phyloP scores from a whole-genome alignment of 2,113 vertebrate species.

The Elephas maximus region DNA sequence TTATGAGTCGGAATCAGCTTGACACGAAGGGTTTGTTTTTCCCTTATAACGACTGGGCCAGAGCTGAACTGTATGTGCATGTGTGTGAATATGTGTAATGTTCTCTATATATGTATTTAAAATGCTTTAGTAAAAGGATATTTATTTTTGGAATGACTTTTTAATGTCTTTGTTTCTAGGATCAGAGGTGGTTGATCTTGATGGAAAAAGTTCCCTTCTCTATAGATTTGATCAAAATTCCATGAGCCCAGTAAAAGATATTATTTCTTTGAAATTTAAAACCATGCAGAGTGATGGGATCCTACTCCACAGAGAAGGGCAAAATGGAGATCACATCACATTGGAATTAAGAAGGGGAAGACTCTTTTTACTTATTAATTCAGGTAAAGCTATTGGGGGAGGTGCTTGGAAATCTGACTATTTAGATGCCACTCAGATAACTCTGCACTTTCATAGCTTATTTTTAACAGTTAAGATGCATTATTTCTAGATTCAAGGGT shows the following conservation, averaged over 20 bases:
- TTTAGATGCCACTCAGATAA: background rate
- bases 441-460: slow-evolving; percentile 2
- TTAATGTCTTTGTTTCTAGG: slow-evolving; percentile 88
- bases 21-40: background rate
- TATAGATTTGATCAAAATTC: slow-evolving; percentile 90
- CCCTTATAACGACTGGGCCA: background rate
- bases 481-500: slow-evolving; percentile 18
- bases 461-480: background rate
- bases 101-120: background rate
- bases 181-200: slow-evolving; percentile 93
- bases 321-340: slow-evolving; percentile 89
- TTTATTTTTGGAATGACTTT: slow-evolving; percentile 51
- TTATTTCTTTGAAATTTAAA: slow-evolving; percentile 94
- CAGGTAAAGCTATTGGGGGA: slow-evolving; percentile 87
- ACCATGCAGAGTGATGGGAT: slow-evolving; percentile 92
- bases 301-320: slow-evolving; percentile 90
- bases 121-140: background rate
- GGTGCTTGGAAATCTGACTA: background rate
- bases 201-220: slow-evolving; percentile 92
- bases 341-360: slow-evolving; percentile 92
- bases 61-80: background rate
- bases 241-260: slow-evolving; percentile 88
- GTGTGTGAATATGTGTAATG: background rate
- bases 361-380: slow-evolving; percentile 90
- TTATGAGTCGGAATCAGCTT: background rate